Evolutionary conservation across 2,797 vertebrate species (phyloP).

Genomic region (Myotis daubentonii): DNA sequence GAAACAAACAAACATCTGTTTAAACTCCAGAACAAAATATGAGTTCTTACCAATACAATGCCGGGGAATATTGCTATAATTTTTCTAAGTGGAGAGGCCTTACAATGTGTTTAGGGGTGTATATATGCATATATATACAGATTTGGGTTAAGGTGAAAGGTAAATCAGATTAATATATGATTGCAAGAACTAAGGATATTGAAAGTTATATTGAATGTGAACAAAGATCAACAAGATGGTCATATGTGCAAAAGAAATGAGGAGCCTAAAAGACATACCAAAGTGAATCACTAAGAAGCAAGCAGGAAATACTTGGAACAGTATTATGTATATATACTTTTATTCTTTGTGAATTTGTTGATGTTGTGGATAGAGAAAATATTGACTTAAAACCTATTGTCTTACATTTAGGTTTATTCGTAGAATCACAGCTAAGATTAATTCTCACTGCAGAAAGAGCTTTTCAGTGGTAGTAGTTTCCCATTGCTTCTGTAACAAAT

Average conservation of each 20-base stretch:
- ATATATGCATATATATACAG: not conserved
- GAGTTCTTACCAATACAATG: not conserved
- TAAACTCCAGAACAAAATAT: not conserved
- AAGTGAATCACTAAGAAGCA: not conserved
- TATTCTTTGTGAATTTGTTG: not conserved
- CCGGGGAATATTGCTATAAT: not conserved
- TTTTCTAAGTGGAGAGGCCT: not conserved
- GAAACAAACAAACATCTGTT: not conserved
- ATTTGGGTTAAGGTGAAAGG: not conserved
- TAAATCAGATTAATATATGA: not conserved
- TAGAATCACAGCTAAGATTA: not conserved
- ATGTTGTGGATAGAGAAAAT: not conserved
- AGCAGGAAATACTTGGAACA: not conserved
- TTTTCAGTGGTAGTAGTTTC: not conserved
- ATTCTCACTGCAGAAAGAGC: not conserved
- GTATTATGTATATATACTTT: not conserved
- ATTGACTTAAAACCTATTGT: not conserved
- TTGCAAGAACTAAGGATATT: not conserved
- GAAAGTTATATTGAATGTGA: not conserved
- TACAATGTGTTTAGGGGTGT: not conserved
- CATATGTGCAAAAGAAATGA: not conserved
- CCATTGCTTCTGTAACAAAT: not conserved
- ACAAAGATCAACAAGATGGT: not conserved
- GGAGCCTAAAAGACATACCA: not conserved
- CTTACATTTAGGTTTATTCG: slow-evolving; percentile 13